A percentile compares a stretch with the other conserved stretches of the same genome.
Conservation (phyloP, 2,113 vertebrate genomes). For the Proteles cristata region DNA sequence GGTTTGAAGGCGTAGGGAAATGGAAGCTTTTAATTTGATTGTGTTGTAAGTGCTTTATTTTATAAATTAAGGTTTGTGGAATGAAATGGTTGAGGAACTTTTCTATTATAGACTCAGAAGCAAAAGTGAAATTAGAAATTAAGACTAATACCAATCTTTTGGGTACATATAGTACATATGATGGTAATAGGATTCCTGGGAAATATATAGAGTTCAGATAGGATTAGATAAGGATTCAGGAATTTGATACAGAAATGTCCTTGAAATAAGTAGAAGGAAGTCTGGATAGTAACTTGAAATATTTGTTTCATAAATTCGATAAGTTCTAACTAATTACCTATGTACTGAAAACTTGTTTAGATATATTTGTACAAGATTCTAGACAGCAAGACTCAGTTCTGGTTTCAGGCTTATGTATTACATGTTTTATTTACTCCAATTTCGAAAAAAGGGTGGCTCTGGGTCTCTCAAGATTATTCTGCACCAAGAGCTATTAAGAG, state of each 20-base stretch:
- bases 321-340: neutral
- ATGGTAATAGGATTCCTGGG: neutral
- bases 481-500: neutral
- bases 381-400: neutral
- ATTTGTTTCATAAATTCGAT: neutral
- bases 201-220: neutral
- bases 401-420: neutral
- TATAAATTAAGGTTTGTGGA: neutral
- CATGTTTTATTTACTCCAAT: neutral
- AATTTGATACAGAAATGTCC: neutral
- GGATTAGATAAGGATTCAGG: neutral
- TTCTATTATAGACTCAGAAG: neutral
- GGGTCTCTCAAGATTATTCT: neutral
- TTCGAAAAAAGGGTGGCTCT: neutral
- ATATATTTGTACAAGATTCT: neutral
- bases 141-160: neutral
- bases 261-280: neutral
- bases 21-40: neutral
- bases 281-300: neutral
- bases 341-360: neutral
- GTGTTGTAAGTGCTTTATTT: neutral
- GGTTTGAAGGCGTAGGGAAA: neutral
- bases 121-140: neutral
- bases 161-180: neutral
- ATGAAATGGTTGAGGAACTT: neutral